phyloP scores from a whole-genome alignment of 2,797 vertebrate species.

The Helarctos malayanus region DNA sequence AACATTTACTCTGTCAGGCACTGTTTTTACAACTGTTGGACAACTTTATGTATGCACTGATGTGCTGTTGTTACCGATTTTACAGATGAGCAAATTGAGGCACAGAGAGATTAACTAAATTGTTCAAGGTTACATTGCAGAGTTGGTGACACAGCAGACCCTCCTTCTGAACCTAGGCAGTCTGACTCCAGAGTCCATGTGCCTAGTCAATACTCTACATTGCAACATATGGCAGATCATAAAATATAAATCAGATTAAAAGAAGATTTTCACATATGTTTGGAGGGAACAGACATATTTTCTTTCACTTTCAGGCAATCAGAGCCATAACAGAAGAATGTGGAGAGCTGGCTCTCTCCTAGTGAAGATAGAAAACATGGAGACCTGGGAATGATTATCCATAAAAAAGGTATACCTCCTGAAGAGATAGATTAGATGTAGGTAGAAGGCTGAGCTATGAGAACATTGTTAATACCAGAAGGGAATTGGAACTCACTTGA shows the following conservation, averaged over 20 bases:
- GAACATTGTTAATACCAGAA: slow-evolving; percentile 24
- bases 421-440: background rate
- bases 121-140: background rate
- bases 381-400: background rate
- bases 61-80: background rate
- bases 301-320: slow-evolving; percentile 61
- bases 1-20: background rate
- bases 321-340: slow-evolving; percentile 21
- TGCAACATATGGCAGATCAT: background rate
- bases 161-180: background rate
- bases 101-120: slow-evolving; percentile 32
- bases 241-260: slow-evolving; percentile 39
- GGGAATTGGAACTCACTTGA: background rate
- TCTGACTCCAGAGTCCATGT: background rate
- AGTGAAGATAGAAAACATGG: slow-evolving; percentile 45
- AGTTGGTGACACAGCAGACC: background rate
- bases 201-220: background rate
- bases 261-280: slow-evolving; percentile 9
- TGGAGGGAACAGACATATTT: slow-evolving; percentile 39
- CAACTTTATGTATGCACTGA: background rate
- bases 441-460: background rate
- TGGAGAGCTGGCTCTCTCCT: slow-evolving; percentile 27
- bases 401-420: background rate
- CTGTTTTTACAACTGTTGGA: background rate
- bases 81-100: slow-evolving; percentile 30